These are phyloP conservation scores for Coilia nasus DNA, from an alignment of 2,797 vertebrate species.

Conservation along the genomic window DNA sequence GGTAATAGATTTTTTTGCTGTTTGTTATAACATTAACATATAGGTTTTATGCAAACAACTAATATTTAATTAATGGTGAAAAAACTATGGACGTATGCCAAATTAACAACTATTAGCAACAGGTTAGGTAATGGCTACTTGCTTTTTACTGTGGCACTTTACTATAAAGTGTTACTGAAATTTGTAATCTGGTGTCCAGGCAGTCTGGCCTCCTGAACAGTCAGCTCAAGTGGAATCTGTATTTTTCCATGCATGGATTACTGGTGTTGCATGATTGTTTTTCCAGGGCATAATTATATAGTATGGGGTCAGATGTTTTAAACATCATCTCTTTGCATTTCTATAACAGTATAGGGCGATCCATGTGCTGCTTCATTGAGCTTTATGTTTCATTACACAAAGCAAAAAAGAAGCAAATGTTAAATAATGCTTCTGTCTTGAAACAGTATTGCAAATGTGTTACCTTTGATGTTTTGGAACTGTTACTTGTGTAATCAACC, in stretches of 20 bases:
- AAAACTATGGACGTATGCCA: no score
- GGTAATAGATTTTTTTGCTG: no score
- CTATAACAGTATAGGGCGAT: not conserved
- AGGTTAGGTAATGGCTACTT: no score
- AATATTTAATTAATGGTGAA: no score
- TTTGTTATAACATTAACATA: no score
- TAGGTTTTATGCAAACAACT: no score
- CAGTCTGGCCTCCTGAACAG: no score
- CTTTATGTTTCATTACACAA: not conserved
- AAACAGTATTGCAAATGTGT: not conserved
- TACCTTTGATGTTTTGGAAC: not conserved
- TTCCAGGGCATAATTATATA: not conserved
- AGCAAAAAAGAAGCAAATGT: not conserved
- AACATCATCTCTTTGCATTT: not conserved
- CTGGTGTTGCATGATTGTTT: conserved; percentile 9
- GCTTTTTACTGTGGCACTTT: no score
- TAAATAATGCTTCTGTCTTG: not conserved
- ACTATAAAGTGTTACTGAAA: not conserved
- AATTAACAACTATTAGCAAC: no score
- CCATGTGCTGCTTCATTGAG: not conserved
- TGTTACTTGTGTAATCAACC: not conserved
- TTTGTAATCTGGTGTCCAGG: not conserved
- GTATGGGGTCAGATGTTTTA: not conserved
- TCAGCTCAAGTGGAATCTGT: conserved; percentile 1
- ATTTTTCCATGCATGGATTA: not conserved